Percentiles rank a stretch among this genome's conserved stretches.
phyloP scores from a whole-genome alignment of 1,140 invertebrate species.

The Drosophila bipectinata region DNA sequence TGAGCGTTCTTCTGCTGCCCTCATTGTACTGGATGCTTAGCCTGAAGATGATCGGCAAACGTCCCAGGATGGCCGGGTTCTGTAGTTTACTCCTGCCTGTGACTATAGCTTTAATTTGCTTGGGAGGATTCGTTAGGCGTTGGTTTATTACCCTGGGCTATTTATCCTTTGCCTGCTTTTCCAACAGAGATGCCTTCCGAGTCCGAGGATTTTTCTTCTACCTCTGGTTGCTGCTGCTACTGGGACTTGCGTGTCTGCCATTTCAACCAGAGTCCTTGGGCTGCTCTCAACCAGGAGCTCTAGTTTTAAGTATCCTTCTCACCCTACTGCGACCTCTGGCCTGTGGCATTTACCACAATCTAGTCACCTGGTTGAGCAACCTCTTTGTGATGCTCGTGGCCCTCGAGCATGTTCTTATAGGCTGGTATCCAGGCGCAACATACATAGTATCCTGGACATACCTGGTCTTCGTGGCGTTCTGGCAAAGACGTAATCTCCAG shows the following conservation, averaged over 20 bases:
- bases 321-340: constrained; percentile 33
- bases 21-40: constrained; percentile 28
- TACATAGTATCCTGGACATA: constrained; percentile 30
- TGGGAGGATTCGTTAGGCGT: constrained; percentile 33
- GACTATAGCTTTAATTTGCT: constrained; percentile 17
- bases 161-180: constrained; percentile 28
- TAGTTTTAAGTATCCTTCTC: constrained; percentile 29
- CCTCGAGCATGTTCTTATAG: constrained; percentile 7
- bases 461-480: constrained; percentile 15
- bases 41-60: neutral
- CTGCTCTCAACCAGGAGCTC: constrained; percentile 18
- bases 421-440: constrained; percentile 2
- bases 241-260: constrained; percentile 17
- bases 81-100: neutral
- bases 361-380: constrained; percentile 29
- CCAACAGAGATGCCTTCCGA: constrained; percentile 21
- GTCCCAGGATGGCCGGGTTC: neutral
- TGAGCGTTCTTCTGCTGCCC: constrained; percentile 36
- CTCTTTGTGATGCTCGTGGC: constrained; percentile 8
- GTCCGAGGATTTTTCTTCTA: neutral
- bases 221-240: constrained; percentile 39
- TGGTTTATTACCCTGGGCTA: constrained; percentile 29
- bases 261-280: constrained; percentile 39
- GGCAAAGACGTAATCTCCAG: constrained; percentile 3
- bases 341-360: neutral